Percentiles rank a stretch among this genome's conserved stretches.
Evolutionary conservation across 30 jellyfish, hydroid and myxozoan species (phyloP).

Genomic region (Chrysaora quinquecirrha): DNA sequence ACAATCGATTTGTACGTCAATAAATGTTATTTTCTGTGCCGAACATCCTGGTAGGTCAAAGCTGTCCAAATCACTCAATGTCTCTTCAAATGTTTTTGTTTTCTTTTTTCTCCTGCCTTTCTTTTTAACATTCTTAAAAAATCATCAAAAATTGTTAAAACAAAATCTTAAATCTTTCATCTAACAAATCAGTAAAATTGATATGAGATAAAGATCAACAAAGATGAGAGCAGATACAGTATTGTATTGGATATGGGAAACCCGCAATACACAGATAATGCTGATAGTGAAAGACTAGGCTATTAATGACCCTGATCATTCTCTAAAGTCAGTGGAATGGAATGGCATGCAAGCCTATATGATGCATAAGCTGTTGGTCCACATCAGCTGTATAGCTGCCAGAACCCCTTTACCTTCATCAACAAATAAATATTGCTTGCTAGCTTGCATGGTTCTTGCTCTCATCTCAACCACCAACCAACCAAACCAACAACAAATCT

Average conservation of each 20-base stretch:
- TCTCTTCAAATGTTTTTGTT: not conserved
- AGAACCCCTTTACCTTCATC: not conserved
- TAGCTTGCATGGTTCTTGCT: constrained; percentile 1
- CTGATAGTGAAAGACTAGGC: not conserved
- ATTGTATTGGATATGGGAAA: not conserved
- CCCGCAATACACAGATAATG: constrained; percentile 1
- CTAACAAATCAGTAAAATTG: not conserved
- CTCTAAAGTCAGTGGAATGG: not conserved
- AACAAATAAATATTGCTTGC: not conserved
- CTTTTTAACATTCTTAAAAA: not conserved
- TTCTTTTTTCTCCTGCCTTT: not conserved
- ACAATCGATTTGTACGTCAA: not conserved
- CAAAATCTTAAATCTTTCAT: not conserved
- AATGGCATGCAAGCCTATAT: not conserved
- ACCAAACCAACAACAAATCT: not conserved
- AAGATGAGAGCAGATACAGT: not conserved
- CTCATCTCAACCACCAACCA: not conserved
- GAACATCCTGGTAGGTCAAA: not conserved
- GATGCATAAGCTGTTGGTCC: constrained; percentile 1
- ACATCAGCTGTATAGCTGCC: not conserved
- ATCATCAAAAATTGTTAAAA: not conserved
- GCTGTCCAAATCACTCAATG: constrained; percentile 1
- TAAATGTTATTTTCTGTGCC: not conserved
- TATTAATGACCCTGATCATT: not conserved
- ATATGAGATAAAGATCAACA: not conserved